Evolutionary conservation across 2,888 invertebrate genomes (phyloP).

Genomic region (Mayetiola destructor): DNA sequence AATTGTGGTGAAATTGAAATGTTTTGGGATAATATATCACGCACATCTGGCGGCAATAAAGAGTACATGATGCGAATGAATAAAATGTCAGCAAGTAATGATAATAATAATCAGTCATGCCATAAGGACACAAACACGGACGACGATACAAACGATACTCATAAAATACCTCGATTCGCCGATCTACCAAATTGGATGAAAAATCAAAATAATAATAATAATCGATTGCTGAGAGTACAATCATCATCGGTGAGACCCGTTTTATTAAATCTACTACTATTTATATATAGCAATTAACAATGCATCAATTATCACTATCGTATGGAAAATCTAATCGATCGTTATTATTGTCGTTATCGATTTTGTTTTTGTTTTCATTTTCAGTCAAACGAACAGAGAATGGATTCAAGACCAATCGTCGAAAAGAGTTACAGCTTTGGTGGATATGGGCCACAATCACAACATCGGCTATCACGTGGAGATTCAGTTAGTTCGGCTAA

Average conservation of each 20-base stretch:
- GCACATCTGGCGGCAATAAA: background rate
- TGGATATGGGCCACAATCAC: conserved; percentile 42
- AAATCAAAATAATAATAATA: too few species aligned
- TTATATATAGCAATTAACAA: background rate
- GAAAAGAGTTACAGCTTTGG: conserved; percentile 82
- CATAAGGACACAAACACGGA: too few species aligned
- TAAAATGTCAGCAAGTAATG: background rate
- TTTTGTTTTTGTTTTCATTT: too few species aligned
- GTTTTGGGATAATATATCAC: background rate
- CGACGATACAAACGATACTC: background rate
- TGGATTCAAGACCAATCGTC: conserved; percentile 38
- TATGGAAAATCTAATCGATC: background rate
- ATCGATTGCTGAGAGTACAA: conserved; percentile 33
- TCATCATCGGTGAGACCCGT: conserved; percentile 14
- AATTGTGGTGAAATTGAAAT: conserved; percentile 14
- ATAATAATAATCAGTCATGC: background rate
- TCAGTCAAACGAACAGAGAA: background rate
- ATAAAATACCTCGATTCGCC: too few species aligned
- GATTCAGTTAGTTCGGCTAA: conserved; percentile 51
- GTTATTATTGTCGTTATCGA: background rate
- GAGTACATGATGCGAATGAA: background rate
- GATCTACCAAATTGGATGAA: too few species aligned
- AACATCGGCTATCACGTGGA: conserved; percentile 39
- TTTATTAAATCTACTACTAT: background rate
- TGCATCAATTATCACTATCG: background rate